Base-by-base conservation (phyloP, 2,797 vertebrate genomes). In the Sitta carolinensis region DNA sequence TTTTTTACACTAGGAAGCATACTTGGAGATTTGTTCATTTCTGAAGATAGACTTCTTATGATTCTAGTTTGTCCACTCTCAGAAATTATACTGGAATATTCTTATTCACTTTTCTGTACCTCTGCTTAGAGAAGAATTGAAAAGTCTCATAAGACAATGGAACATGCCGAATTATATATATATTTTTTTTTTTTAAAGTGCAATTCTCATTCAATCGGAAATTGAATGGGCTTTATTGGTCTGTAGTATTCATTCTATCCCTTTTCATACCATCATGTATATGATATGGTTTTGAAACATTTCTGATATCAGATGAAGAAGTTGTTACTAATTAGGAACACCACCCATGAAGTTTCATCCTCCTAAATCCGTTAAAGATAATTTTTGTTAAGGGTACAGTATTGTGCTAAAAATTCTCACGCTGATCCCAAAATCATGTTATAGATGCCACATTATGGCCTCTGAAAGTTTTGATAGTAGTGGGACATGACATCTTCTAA, bases 341-440 rank as follows among this genome's bases (percentile, higher is more conserved):
- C 3, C 5, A 73, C 9, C 1, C 10, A 47, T 10, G 16, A 69
- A 10, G 5, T 15, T 59, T 3, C 3, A 38, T 3, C 4, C 7
- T 66, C 38, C 19, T 62, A 67, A 83, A 61, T 1, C 0, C 3
- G 29, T 30, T 40, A 13, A 43, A 64, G n/a, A 45, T 76, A 64
- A 58, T 63, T 69, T 90, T 76, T n/a, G 3, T 15, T 52, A 34
- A 48, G 11, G 22, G 3, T 19, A 29, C 76, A 80, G 0, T 27
- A 5, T 64, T 40, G 13, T 11, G 10, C 25, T 50, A 68, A 87
- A 89, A 87, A 40, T 27, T 58, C 36, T 19, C 7, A 14, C 38
- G 43, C 62, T 79, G 19, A 75, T 92, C 12, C 26, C 23, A 50
- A 32, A 7, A 38, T 57, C 26, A 13, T 54, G 6, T 47, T 8